Evolutionary conservation across 2,113 vertebrate species (phyloP), one percentile per base, ranked within the genome.

Genomic region (Nesoenas mayeri): DNA sequence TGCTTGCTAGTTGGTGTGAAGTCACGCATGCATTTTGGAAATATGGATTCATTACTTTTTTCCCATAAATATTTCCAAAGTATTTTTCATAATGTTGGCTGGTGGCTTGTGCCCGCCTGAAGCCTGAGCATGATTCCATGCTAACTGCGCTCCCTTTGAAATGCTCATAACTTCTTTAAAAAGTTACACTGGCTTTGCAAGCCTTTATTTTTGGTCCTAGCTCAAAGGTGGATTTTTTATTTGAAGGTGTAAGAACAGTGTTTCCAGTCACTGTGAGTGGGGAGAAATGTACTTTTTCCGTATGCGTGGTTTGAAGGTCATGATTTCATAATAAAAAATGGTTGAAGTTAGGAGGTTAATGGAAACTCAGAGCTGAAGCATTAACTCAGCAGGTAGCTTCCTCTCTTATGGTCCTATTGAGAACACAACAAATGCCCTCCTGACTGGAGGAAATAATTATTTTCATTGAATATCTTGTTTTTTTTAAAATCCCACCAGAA

Each of bases 381-480:
- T 96, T 94, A 92, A 87, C 92, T 88, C 93, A 86, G 90, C 95
- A 94, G 86, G 92, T 81, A 75, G 79, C 77, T 95, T 91, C 85
- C 90, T 75, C 61, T 94, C 34, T 79, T 42, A 81, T 2, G 5
- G 3, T 78, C 50, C 53, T 81, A 1, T 16, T 84, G 77, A 94
- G 88, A 91, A 74, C 32, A 48, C 71, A 91, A 47, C 32, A 85
- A 90, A 88, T 58, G 79, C 75, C 65, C 79, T 88, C 28, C 73
- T 80, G 65, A 31, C 53, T 65, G 56, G 62, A 85, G 73, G 93
- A 96, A 94, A 85, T 65, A 91, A 78, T 73, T 93, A 79, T 82
- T 91, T 89, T 22, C 64, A 90, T 82, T 38, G 50, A 83, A 74
- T 47, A 53, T 21, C 13, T 82, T 91, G 54, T 91, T 94, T 54